phyloP scores from a whole-genome alignment of 2,113 vertebrate species.

The Crotalus horridus region DNA sequence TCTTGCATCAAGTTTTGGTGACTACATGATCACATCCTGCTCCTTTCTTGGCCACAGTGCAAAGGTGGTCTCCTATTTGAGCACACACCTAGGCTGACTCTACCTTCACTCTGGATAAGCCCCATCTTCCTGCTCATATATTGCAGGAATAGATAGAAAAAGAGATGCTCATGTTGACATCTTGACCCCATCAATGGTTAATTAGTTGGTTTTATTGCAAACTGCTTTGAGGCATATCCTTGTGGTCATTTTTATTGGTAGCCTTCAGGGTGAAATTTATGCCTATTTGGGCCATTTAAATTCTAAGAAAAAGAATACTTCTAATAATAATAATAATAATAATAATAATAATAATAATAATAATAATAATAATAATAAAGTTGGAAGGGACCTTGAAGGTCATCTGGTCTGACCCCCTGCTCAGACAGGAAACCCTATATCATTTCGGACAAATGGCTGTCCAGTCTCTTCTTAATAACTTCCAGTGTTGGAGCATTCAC shows the following conservation, averaged over 20 bases:
- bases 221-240: not conserved
- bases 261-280: not conserved
- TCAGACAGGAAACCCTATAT: too few species aligned
- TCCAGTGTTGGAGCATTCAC: too few species aligned
- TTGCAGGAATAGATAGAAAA: not conserved
- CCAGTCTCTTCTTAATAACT: too few species aligned
- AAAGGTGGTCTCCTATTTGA: not conserved
- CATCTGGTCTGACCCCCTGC: too few species aligned
- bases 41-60: not conserved
- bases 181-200: not conserved
- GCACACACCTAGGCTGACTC: not conserved
- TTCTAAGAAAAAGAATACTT: not conserved
- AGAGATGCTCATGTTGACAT: not conserved
- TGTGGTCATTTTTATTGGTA: not conserved
- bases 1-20: not conserved
- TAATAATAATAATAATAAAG: too few species aligned
- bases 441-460: too few species aligned
- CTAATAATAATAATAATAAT: too few species aligned
- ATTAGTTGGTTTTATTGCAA: not conserved
- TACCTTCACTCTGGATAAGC: not conserved
- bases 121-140: not conserved
- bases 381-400: too few species aligned
- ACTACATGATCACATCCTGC: not conserved
- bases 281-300: not conserved
- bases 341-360: too few species aligned